Percentiles rank a stretch among this genome's conserved stretches.
Conservation (phyloP, 1,140 invertebrate genomes). For the Drosophila azteca region DNA sequence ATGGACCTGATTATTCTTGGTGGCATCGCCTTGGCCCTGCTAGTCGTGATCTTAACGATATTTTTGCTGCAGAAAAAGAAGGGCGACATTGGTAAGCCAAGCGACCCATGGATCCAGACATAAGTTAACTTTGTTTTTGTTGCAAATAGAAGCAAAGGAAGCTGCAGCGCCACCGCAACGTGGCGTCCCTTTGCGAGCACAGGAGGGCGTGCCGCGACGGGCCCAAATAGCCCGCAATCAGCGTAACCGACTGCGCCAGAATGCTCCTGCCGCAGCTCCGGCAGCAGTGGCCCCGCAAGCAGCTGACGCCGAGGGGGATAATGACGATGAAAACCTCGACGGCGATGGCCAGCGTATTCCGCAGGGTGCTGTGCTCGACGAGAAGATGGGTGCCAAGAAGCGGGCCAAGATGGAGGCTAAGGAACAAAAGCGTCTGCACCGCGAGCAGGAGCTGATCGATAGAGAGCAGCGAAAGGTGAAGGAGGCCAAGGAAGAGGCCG, state of each 20-base stretch:
- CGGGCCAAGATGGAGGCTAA: conserved; percentile 95
- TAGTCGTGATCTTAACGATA: conserved; percentile 84
- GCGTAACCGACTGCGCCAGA: conserved; percentile 85
- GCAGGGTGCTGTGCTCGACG: conserved; percentile 85
- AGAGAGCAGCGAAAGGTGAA: conserved; percentile 86
- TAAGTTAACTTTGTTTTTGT: not conserved
- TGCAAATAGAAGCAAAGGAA: conserved; percentile 49
- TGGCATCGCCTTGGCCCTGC: conserved; percentile 83
- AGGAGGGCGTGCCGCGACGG: conserved; percentile 85
- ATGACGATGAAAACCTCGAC: conserved; percentile 80
- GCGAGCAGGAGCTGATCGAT: conserved; percentile 91
- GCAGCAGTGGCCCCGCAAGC: conserved; percentile 78
- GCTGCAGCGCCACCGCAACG: conserved; percentile 65
- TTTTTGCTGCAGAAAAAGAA: conserved; percentile 78
- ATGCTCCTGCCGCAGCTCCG: conserved; percentile 46
- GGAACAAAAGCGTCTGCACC: conserved; percentile 92
- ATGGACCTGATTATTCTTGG: conserved; percentile 85
- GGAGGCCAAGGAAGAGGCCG: conserved; percentile 88
- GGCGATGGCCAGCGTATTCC: conserved; percentile 77
- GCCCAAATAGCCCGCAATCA: conserved; percentile 87
- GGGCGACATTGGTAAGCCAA: conserved; percentile 52
- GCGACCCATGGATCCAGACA: not conserved
- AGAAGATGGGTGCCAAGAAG: conserved; percentile 97
- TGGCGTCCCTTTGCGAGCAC: conserved; percentile 75
- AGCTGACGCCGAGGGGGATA: conserved; percentile 65